A percentile compares a stretch with the other conserved stretches of the same genome.
These are phyloP conservation scores for Callyntrura guangdongensis DNA, from an alignment of 2,888 invertebrate genomes.

Conservation along the genomic window DNA sequence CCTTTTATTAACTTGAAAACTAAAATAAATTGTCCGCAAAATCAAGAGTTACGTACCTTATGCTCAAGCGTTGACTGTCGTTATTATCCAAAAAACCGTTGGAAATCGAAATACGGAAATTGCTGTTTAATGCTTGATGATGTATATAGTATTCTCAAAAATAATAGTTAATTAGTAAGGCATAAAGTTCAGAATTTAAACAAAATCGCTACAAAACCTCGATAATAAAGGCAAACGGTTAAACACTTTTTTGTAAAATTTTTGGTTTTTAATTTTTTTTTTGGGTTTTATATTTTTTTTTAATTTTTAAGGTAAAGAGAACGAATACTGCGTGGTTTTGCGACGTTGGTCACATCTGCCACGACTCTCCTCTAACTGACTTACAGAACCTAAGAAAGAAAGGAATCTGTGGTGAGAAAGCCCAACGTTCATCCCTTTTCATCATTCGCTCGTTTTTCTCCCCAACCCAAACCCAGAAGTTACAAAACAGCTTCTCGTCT, in stretches of 20 bases:
- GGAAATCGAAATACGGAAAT: neutral
- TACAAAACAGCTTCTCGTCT: neutral
- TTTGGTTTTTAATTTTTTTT: slow-evolving; percentile 81
- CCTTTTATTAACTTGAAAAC: too few relatives aligned
- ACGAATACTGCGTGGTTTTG: slow-evolving; percentile 83
- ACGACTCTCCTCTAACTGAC: slow-evolving; percentile 70
- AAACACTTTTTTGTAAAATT: slow-evolving; percentile 82
- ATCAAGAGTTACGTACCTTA: neutral
- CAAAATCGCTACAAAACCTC: slow-evolving; percentile 82
- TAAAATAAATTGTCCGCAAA: neutral
- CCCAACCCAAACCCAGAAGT: neutral
- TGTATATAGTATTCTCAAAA: neutral
- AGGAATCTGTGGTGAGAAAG: slow-evolving; percentile 79
- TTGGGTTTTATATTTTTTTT: slow-evolving; percentile 80
- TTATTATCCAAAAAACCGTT: neutral
- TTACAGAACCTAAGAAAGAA: slow-evolving; percentile 74
- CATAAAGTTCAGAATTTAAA: slow-evolving; percentile 10
- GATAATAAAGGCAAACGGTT: slow-evolving; percentile 72
- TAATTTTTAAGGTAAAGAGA: slow-evolving; percentile 81
- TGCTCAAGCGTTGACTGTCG: neutral
- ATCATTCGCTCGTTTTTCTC: neutral
- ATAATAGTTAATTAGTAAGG: neutral
- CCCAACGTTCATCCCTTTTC: slow-evolving; percentile 46
- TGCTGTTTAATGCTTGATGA: slow-evolving; percentile 6
- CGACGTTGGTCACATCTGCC: slow-evolving; percentile 83